Evolutionary conservation across 1,140 invertebrate species (phyloP), one percentile per base, ranked within the genome.

Genomic region (Scaptomyza pallida): DNA sequence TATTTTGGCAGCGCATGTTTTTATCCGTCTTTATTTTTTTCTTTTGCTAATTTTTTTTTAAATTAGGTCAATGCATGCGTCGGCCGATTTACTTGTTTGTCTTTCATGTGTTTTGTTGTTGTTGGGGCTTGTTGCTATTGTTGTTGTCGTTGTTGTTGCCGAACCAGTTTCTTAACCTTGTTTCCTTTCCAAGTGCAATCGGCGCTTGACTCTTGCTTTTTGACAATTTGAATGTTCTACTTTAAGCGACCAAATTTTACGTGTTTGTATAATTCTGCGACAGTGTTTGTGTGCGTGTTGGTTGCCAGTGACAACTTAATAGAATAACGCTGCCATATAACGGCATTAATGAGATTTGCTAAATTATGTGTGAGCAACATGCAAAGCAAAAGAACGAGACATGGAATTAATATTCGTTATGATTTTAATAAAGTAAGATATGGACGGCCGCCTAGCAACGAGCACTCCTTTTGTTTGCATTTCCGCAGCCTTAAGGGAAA

Each of bases 151-250:
- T 69, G 68, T 54, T 63, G 69, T 73, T 50, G 65, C 2, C 75
- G 77, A 88, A 88, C 82, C 82, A 86, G 82, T 86, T 86, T 88
- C 55, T 75, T 86, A 85, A 86, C 82, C 82, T 86, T 86, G 82
- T 86, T 86, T 86, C 67, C 72, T 69, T 41, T 76, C 65, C 82
- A 85, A 85, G 82, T 85, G 82, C 81, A 85, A 77, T 71, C 74
- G 81, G 45, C 63, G 74, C 61, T 75, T 81, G 80, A 78, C 72
- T 83, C 73, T 76, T 68, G 59, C 44, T 74, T 74, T 80, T 85
- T 73, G 80, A 80, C 81, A 79, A 77, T 86, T 67, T 72, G 50
- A 72, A 61, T 80, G 73, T 85, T 73, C 70, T 73, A 82, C 70
- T 88, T 86, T 81, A 68, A 4, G 60, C 54, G 21, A 57, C 56